phyloP scores from a whole-genome alignment of 2,888 invertebrate genomes.

The Conomelus anceps region DNA sequence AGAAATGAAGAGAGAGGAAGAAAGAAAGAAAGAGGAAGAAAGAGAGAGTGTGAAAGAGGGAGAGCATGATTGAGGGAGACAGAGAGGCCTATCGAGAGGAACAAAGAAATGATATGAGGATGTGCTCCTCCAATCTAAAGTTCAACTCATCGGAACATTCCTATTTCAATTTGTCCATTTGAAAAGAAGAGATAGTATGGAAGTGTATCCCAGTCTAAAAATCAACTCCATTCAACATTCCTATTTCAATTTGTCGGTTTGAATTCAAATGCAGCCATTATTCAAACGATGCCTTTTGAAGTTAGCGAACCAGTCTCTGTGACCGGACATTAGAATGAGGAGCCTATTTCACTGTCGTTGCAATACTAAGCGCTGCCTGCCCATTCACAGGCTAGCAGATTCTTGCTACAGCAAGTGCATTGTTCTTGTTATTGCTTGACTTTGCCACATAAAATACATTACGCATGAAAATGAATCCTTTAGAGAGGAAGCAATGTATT shows the following conservation, averaged over 20 bases:
- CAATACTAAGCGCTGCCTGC: not conserved
- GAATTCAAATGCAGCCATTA: not conserved
- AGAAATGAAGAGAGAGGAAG: no score
- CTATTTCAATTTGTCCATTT: not conserved
- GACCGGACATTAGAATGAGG: not conserved
- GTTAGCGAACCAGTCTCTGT: not conserved
- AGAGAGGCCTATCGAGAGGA: no score
- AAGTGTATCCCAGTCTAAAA: not conserved
- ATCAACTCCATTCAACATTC: not conserved
- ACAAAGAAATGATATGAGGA: no score
- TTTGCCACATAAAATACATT: not conserved
- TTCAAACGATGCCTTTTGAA: not conserved
- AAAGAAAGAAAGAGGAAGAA: no score
- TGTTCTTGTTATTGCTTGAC: not conserved
- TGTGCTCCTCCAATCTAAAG: not conserved
- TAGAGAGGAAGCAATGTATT: not conserved
- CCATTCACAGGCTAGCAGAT: no score
- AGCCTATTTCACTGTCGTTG: not conserved
- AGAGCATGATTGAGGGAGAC: no score
- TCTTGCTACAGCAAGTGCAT: not conserved
- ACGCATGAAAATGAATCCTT: not conserved
- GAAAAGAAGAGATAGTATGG: not conserved
- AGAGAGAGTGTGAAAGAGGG: no score
- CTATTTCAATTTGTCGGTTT: not conserved
- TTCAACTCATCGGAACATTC: not conserved